Conservation (phyloP, 2,888 invertebrate genomes). For the Synanthedon myopaeformis region DNA sequence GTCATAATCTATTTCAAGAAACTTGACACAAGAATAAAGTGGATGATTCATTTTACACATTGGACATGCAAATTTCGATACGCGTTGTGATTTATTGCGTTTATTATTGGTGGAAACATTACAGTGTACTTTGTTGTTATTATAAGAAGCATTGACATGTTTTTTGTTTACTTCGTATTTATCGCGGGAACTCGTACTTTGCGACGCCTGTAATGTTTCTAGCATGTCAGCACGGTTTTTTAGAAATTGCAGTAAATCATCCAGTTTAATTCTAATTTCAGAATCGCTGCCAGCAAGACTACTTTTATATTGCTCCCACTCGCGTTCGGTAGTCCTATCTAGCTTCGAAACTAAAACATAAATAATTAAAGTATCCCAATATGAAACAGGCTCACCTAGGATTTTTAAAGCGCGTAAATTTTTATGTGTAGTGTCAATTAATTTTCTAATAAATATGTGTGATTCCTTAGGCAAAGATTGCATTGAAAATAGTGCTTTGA, state of each 20-base stretch:
- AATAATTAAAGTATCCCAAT: background rate
- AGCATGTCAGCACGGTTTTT: background rate
- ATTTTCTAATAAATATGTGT: too few species aligned
- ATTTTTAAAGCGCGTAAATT: too few species aligned
- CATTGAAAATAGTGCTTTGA: background rate
- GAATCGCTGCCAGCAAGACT: background rate
- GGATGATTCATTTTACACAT: slow-evolving; percentile 5
- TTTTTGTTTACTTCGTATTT: too few species aligned
- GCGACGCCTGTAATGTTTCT: background rate
- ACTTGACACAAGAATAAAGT: slow-evolving; percentile 5
- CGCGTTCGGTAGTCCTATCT: background rate
- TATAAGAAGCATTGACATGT: too few species aligned
- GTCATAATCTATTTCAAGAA: slow-evolving; percentile 2
- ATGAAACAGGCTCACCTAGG: too few species aligned
- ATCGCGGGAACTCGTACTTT: too few species aligned
- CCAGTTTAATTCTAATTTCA: background rate
- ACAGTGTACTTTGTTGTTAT: background rate
- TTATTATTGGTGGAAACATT: background rate
- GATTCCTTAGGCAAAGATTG: too few species aligned
- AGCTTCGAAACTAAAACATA: background rate
- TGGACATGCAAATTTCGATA: background rate
- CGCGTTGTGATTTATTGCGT: background rate
- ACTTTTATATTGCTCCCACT: background rate
- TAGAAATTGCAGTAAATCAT: background rate
- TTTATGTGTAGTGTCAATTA: too few species aligned